These are phyloP conservation scores for Heliconius ismenius DNA, from an alignment of 2,888 invertebrate species.

Conservation along the genomic window DNA sequence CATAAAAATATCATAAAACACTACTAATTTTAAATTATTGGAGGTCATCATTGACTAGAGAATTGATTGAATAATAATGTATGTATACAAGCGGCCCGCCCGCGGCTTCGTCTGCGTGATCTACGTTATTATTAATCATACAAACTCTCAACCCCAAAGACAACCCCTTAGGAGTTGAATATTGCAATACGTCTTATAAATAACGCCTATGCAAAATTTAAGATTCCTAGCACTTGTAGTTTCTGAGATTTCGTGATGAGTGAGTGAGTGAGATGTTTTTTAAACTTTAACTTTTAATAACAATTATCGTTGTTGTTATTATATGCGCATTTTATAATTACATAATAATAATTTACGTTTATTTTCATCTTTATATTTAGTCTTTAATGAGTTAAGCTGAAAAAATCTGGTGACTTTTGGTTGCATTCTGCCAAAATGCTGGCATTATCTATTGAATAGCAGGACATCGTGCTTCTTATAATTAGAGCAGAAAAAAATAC, in stretches of 20 bases:
- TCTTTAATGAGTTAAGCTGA: neutral
- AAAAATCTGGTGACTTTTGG: neutral
- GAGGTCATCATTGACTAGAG: constrained; percentile 5
- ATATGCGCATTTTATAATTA: neutral
- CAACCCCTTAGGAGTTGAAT: too few relatives aligned
- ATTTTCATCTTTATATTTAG: neutral
- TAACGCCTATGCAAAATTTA: too few relatives aligned
- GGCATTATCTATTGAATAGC: neutral
- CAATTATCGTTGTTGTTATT: too few relatives aligned
- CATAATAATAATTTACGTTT: neutral
- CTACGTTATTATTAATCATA: too few relatives aligned
- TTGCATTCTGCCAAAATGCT: neutral
- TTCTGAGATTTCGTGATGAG: too few relatives aligned
- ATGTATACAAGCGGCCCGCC: too few relatives aligned
- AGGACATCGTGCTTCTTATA: neutral
- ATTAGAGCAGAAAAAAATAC: neutral
- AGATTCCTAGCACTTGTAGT: too few relatives aligned
- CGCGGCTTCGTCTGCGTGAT: too few relatives aligned
- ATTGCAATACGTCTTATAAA: too few relatives aligned
- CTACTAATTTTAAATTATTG: constrained; percentile 19
- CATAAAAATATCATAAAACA: constrained; percentile 32
- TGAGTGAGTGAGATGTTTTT: too few relatives aligned
- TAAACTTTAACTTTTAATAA: too few relatives aligned
- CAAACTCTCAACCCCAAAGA: too few relatives aligned
- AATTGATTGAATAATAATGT: neutral